phyloP scores from a whole-genome alignment of 2,113 vertebrate genomes.

The Alligator mississippiensis region DNA sequence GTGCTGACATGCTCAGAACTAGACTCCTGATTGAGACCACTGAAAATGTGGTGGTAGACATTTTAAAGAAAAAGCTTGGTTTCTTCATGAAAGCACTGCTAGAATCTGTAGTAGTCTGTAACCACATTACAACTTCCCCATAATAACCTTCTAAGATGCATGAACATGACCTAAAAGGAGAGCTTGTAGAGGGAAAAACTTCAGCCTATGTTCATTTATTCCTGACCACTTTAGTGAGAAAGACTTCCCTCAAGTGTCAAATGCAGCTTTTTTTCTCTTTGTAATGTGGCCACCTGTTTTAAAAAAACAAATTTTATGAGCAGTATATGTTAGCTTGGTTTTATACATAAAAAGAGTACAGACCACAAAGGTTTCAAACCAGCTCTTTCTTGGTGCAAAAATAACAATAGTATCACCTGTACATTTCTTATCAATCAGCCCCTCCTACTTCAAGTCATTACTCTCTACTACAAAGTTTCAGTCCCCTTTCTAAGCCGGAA shows the following conservation, averaged over 20 bases:
- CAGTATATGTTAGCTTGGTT: constrained; percentile 36
- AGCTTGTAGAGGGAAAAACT: neutral
- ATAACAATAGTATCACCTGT: constrained; percentile 72
- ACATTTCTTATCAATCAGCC: constrained; percentile 24
- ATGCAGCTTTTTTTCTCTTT: constrained; percentile 31
- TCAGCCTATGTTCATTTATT: constrained; percentile 9
- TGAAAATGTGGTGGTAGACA: neutral
- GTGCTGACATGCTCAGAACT: constrained; percentile 61
- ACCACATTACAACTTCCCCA: neutral
- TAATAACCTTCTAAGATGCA: neutral
- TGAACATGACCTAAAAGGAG: neutral
- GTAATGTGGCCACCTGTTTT: constrained; percentile 62
- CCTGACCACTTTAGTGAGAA: neutral
- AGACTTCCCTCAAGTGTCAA: neutral
- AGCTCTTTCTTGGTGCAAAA: constrained; percentile 61
- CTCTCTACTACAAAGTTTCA: constrained; percentile 14
- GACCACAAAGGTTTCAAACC: constrained; percentile 55
- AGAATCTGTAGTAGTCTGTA: neutral
- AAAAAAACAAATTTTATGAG: constrained; percentile 53
- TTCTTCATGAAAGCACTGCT: neutral
- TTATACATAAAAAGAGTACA: neutral
- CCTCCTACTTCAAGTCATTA: constrained; percentile 24
- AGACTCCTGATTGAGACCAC: constrained; percentile 4
- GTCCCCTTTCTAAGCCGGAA: constrained; percentile 26
- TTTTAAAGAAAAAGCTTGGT: neutral